Conservation (phyloP, 2,797 vertebrate genomes). For the Spheniscus humboldti region DNA sequence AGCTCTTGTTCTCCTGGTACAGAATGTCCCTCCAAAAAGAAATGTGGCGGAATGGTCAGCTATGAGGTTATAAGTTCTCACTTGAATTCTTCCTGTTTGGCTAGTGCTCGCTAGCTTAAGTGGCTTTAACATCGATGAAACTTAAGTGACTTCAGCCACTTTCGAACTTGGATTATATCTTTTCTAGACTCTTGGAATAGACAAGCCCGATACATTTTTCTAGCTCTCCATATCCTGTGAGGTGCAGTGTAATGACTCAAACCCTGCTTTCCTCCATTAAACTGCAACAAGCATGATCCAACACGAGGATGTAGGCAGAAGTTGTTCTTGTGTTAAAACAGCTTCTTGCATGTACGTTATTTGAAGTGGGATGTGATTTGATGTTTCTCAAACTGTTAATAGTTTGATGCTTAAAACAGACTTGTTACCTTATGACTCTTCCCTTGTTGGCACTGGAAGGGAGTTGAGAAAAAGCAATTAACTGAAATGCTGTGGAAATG, state of each 20-base stretch:
- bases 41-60: neutral
- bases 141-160: neutral
- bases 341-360: neutral
- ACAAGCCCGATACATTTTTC: neutral
- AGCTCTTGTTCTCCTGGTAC: neutral
- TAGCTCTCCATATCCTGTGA: neutral
- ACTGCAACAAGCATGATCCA: neutral
- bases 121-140: neutral
- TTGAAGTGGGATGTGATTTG: neutral
- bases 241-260: neutral
- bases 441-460: neutral
- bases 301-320: neutral
- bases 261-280: fast-evolving
- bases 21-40: neutral
- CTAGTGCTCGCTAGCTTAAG: neutral
- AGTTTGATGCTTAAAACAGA: neutral
- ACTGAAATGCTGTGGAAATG: neutral
- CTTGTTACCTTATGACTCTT: neutral
- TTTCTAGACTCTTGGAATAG: neutral
- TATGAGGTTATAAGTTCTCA: neutral
- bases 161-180: neutral
- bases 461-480: neutral
- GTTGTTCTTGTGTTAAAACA: neutral
- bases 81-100: neutral
- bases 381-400: neutral